A percentile compares a stretch with the other conserved stretches of the same genome.
phyloP scores from a whole-genome alignment of 2,888 invertebrate species.

The Prosopocoilus inquinatus region DNA sequence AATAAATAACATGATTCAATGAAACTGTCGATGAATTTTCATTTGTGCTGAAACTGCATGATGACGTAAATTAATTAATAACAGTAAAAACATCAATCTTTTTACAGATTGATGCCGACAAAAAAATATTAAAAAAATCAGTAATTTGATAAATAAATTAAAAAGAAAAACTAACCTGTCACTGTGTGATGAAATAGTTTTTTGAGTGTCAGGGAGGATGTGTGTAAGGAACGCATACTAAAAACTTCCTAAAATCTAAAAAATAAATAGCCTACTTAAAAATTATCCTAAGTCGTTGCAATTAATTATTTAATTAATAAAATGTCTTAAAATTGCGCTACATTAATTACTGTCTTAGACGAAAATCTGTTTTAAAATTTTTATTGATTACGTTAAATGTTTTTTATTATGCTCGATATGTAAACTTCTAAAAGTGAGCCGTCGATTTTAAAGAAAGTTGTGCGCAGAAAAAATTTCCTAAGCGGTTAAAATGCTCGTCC shows the following conservation, averaged over 20 bases:
- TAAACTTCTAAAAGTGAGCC: conserved; percentile 4
- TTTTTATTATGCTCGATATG: conserved; percentile 13
- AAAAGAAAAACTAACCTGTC: conserved; percentile 18
- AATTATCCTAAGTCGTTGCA: conserved; percentile 22
- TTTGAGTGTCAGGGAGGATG: conserved; percentile 18
- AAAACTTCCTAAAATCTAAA: conserved; percentile 17
- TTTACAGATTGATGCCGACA: too few relatives aligned
- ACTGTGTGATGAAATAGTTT: conserved; percentile 9
- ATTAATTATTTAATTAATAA: conserved; percentile 11
- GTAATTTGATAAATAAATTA: conserved; percentile 1
- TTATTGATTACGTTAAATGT: neutral
- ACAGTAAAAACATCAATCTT: too few relatives aligned
- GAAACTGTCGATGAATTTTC: too few relatives aligned
- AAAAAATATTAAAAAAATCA: too few relatives aligned
- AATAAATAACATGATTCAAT: too few relatives aligned
- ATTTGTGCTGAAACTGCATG: too few relatives aligned
- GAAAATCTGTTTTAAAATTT: conserved; percentile 13
- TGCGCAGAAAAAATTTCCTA: neutral
- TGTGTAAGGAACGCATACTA: conserved; percentile 18
- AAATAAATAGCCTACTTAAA: conserved; percentile 20
- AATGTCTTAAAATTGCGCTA: conserved; percentile 21
- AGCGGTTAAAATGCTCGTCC: neutral
- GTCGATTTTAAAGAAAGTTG: neutral
- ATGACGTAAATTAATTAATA: too few relatives aligned
- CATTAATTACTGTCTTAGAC: conserved; percentile 15